phyloP scores from a whole-genome alignment of 2,113 vertebrate genomes.

The Phalacrocorax pelagicus region DNA sequence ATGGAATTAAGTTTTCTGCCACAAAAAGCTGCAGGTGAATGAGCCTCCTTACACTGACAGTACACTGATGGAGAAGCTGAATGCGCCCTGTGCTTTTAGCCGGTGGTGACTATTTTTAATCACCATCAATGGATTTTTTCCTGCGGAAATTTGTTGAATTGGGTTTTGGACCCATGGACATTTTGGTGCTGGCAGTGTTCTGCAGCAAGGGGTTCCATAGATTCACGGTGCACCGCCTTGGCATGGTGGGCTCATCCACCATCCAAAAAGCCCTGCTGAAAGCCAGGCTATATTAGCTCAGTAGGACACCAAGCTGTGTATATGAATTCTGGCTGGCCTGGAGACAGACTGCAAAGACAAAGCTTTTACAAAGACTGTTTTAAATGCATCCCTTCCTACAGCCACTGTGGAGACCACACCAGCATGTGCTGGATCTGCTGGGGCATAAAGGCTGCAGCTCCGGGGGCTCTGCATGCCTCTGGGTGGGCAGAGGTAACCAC shows the following conservation, averaged over 20 bases:
- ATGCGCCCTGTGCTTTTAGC: not conserved
- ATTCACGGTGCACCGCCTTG: not conserved
- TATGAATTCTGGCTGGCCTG: not conserved
- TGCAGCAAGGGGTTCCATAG: not conserved
- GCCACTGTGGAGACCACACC: accelerated
- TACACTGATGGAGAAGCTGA: not conserved
- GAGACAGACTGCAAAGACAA: not conserved
- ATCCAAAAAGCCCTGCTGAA: not conserved
- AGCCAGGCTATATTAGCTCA: not conserved
- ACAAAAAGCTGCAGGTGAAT: not conserved
- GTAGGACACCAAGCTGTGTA: not conserved
- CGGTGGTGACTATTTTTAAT: not conserved
- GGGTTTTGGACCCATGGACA: not conserved
- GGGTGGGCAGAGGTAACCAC: not conserved
- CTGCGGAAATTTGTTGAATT: not conserved
- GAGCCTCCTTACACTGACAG: not conserved
- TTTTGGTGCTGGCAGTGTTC: not conserved
- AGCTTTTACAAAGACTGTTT: not conserved
- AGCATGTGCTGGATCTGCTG: not conserved
- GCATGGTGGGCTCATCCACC: not conserved
- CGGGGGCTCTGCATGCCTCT: not conserved
- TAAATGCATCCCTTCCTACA: not conserved
- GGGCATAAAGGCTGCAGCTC: not conserved
- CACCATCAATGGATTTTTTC: not conserved
- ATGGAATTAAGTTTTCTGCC: not conserved